These are phyloP conservation scores for Catharus minimus DNA, from an alignment of 2,113 vertebrate species.

Conservation along the genomic window DNA sequence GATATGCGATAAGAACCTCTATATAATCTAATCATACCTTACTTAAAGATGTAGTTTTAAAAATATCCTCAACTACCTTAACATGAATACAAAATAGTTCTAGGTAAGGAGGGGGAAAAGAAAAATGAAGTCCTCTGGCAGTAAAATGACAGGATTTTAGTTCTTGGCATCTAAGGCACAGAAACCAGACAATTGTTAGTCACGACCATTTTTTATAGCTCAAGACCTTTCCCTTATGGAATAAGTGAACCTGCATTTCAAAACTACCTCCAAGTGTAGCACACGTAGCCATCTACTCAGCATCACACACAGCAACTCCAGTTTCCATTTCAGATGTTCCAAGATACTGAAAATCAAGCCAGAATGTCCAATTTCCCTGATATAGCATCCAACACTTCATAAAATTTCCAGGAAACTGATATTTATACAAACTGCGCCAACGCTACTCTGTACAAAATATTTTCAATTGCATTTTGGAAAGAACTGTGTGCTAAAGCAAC, in stretches of 20 bases:
- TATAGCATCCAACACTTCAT: neutral
- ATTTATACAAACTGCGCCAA: conserved; percentile 5
- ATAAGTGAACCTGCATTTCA: neutral
- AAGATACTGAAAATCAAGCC: neutral
- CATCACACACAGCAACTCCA: neutral
- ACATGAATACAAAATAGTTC: neutral
- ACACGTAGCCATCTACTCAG: neutral
- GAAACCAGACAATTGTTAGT: conserved; percentile 18
- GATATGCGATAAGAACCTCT: rapidly evolving
- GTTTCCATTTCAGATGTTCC: conserved; percentile 35
- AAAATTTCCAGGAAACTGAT: conserved; percentile 33
- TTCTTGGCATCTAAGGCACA: neutral
- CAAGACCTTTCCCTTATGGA: neutral
- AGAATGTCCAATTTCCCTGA: neutral
- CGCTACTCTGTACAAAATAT: neutral
- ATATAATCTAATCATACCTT: neutral
- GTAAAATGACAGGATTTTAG: neutral
- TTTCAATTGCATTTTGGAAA: neutral
- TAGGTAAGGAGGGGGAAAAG: rapidly evolving
- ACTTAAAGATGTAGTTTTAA: neutral
- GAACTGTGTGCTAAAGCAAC: neutral
- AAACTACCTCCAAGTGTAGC: neutral
- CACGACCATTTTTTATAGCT: neutral
- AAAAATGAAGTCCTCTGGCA: neutral
- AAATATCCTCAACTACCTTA: neutral